Percentiles rank a stretch among this genome's conserved stretches.
These are phyloP conservation scores for Montipora efflorescens DNA, from an alignment of 64 coral and sea anemone species.

Conservation along the genomic window DNA sequence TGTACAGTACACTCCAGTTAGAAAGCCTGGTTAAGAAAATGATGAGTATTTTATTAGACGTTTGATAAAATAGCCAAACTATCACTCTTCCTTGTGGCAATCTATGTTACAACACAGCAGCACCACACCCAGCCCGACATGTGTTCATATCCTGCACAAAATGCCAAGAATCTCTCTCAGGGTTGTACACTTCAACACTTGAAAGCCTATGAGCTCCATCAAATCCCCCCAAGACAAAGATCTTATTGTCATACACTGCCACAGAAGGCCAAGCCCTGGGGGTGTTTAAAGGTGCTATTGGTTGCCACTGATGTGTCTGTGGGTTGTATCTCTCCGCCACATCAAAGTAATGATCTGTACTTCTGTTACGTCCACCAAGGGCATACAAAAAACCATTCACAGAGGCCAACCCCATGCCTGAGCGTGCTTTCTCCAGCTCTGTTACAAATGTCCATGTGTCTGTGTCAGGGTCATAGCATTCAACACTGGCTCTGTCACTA, in stretches of 20 bases:
- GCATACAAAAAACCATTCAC: slow-evolving; percentile 89
- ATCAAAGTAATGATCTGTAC: slow-evolving; percentile 99
- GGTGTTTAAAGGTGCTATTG: slow-evolving; percentile 85
- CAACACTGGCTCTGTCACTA: slow-evolving; percentile 94
- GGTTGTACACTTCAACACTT: slow-evolving; percentile 93
- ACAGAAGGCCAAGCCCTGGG: slow-evolving; percentile 96
- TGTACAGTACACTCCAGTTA: not conserved
- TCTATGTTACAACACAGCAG: slow-evolving; percentile 76
- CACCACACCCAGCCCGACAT: slow-evolving; percentile 89
- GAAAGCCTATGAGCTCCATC: slow-evolving; percentile 93
- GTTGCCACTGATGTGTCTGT: slow-evolving; percentile 92
- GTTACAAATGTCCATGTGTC: slow-evolving; percentile 99
- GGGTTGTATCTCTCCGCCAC: slow-evolving; percentile 92
- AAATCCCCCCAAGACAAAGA: slow-evolving; percentile 97
- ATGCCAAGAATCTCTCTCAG: slow-evolving; percentile 83
- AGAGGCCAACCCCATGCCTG: slow-evolving; percentile 76
- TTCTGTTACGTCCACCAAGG: slow-evolving; percentile 96
- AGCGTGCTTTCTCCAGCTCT: slow-evolving; percentile 96
- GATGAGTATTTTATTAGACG: not conserved
- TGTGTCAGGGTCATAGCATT: slow-evolving; percentile 96
- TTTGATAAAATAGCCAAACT: not conserved
- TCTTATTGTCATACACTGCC: slow-evolving; percentile 94
- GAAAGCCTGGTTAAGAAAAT: not conserved
- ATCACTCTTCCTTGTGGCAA: not conserved
- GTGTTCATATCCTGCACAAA: slow-evolving; percentile 95